These are phyloP conservation scores for Drosophila azteca DNA, from an alignment of 1,140 invertebrate species.

Conservation along the genomic window DNA sequence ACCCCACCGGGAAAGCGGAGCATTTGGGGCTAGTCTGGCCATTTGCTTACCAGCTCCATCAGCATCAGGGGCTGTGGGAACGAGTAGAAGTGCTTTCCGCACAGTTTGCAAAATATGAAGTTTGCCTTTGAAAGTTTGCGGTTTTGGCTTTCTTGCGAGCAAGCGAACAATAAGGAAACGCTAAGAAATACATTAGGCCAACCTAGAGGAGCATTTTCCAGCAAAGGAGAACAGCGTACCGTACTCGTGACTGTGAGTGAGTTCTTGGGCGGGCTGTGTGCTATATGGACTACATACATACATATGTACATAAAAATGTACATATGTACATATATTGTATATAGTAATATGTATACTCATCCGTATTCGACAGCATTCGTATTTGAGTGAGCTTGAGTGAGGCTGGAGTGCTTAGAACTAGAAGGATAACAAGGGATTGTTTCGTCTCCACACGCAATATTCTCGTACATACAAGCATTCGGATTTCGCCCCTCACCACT, in stretches of 20 bases:
- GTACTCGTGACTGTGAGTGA: too few relatives aligned
- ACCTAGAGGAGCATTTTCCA: conserved; percentile 63
- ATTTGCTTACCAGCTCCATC: conserved; percentile 23
- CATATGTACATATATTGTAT: conserved; percentile 2
- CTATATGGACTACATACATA: neutral
- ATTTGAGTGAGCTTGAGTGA: conserved; percentile 4
- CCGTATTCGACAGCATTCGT: conserved; percentile 2
- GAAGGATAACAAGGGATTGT: conserved; percentile 63
- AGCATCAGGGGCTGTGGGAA: conserved; percentile 6
- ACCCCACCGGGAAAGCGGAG: too few relatives aligned
- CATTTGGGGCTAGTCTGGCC: neutral
- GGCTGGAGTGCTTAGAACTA: conserved; percentile 42
- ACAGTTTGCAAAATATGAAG: conserved; percentile 70
- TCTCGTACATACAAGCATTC: conserved; percentile 3
- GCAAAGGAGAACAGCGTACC: conserved; percentile 38
- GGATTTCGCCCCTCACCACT: conserved; percentile 12
- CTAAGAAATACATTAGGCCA: conserved; percentile 68
- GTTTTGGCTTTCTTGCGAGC: conserved; percentile 57
- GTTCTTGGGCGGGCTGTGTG: too few relatives aligned
- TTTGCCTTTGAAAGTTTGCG: conserved; percentile 68
- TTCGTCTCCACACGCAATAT: conserved; percentile 50
- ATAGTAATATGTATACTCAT: neutral
- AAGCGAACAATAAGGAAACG: conserved; percentile 63
- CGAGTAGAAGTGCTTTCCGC: conserved; percentile 48
- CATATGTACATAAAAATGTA: conserved; percentile 21